A percentile compares a stretch with the other conserved stretches of the same genome.
These are phyloP conservation scores for Platycheirus albimanus DNA, from an alignment of 2,888 invertebrate species.

Conservation along the genomic window DNA sequence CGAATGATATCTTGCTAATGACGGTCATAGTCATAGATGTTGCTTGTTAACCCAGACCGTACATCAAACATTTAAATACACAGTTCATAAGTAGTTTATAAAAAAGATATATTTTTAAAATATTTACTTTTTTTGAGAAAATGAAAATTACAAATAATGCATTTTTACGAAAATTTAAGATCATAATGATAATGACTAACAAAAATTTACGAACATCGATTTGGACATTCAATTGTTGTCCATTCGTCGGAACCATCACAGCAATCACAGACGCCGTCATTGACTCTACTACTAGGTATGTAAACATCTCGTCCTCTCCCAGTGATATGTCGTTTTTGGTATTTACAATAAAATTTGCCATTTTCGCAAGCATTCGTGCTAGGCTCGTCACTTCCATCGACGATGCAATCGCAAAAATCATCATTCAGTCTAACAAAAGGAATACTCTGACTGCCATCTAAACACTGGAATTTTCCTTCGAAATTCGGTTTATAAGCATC, in stretches of 20 bases:
- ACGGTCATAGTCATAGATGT: no score
- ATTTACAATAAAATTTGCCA: constrained; percentile 91
- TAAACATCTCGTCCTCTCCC: constrained; percentile 80
- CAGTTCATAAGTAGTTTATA: no score
- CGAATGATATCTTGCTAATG: no score
- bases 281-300: constrained; percentile 91
- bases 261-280: constrained; percentile 97
- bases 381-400: constrained; percentile 90
- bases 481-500: constrained; percentile 82
- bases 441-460: constrained; percentile 83
- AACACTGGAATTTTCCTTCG: constrained; percentile 83
- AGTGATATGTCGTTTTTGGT: constrained; percentile 81
- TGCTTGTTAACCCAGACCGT: no score
- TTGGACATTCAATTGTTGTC: constrained; percentile 79
- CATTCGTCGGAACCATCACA: constrained; percentile 96
- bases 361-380: constrained; percentile 95
- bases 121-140: constrained; percentile 38
- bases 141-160: constrained; percentile 58
- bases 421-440: constrained; percentile 88
- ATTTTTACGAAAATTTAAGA: constrained; percentile 26
- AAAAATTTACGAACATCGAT: constrained; percentile 76
- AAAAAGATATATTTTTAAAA: constrained; percentile 59
- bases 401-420: constrained; percentile 92
- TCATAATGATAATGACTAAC: constrained; percentile 40
- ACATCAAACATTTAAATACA: no score